Evolutionary conservation across 2,113 vertebrate genomes (phyloP), one percentile per base, ranked within the genome.

Genomic region (Manacus vitellinus): DNA sequence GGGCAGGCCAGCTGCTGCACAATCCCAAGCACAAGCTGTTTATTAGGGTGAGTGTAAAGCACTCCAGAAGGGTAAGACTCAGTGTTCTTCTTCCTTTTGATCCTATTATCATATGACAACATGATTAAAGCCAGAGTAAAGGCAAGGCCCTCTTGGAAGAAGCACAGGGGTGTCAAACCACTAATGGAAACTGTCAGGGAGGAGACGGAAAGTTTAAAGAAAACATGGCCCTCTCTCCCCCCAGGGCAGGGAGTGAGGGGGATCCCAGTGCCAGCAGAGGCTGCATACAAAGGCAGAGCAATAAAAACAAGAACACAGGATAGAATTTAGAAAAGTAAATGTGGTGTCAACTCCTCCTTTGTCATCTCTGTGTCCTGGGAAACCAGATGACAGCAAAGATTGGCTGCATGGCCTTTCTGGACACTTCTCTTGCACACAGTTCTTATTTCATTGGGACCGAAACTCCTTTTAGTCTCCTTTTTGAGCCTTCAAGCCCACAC

Each of bases 51-150:
- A 94, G 72, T 4, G 0, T 94, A 94, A 96, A 96, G 79, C 94
- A 94, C 95, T 96, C 92, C 88, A 96, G 95, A 95, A 96, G 92
- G 95, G 83, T 85, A 92, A 94, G 80, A 90, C 76, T 94, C 79
- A 81, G 56, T 90, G 88, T 92, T 96, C 85, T 66, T 93, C 92
- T 66, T 93, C 92, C 94, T 96, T 96, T 96, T 95, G 95, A 97
- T 95, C 94, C 94, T 91, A 96, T 97, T 97, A 96, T 97, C 96
- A 85, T 94, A 94, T 92, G 97, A 97, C 96, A 97, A 96, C 95
- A 92, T 97, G 95, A 97, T 96, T 97, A 97, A 96, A 96, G 94
- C 94, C 96, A 86, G 89, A 65, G 97, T 91, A 88, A 85, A 95
- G 85, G 83, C 73, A 92, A 75, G 68, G 94, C 94, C 79, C 94